phyloP scores from a whole-genome alignment of 1,140 invertebrate genomes.

The Coelopa frigida region DNA sequence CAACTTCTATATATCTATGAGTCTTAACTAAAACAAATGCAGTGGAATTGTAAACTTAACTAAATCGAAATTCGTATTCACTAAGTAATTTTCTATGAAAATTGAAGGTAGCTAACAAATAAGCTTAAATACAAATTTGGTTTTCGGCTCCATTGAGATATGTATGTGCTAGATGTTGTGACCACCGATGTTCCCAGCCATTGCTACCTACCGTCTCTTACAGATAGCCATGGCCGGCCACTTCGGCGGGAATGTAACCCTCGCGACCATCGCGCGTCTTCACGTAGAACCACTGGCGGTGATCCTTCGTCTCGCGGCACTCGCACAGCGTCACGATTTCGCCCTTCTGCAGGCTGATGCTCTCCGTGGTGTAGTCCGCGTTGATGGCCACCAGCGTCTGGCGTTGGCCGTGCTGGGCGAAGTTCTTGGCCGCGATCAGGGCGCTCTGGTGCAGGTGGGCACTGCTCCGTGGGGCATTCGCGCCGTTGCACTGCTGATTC shows the following conservation, averaged over 20 bases:
- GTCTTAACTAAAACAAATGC: slow-evolving; percentile 1
- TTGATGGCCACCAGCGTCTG: slow-evolving; percentile 63
- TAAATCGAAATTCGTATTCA: slow-evolving; percentile 4
- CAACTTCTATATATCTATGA: slow-evolving; percentile 1
- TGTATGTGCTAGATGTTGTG: neutral
- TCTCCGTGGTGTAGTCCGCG: slow-evolving; percentile 55
- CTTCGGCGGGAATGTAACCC: slow-evolving; percentile 68
- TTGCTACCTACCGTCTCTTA: too few species aligned
- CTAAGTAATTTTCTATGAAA: neutral
- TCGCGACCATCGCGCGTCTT: slow-evolving; percentile 58
- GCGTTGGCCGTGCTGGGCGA: slow-evolving; percentile 32
- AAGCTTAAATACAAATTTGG: neutral
- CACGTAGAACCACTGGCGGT: slow-evolving; percentile 65
- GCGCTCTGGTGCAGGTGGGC: slow-evolving; percentile 2
- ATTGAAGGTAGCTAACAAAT: neutral
- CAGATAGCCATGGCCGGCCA: slow-evolving; percentile 66
- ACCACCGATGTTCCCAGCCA: too few species aligned
- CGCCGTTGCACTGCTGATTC: slow-evolving; percentile 5
- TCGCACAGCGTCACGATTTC: slow-evolving; percentile 65
- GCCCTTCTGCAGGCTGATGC: slow-evolving; percentile 60
- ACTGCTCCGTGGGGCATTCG: neutral
- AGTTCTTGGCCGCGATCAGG: slow-evolving; percentile 18
- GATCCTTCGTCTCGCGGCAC: slow-evolving; percentile 46
- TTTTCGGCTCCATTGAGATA: neutral
- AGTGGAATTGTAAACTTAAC: neutral